Base-by-base conservation (phyloP, 2,113 vertebrate genomes). In the Cheirogaleus medius region DNA sequence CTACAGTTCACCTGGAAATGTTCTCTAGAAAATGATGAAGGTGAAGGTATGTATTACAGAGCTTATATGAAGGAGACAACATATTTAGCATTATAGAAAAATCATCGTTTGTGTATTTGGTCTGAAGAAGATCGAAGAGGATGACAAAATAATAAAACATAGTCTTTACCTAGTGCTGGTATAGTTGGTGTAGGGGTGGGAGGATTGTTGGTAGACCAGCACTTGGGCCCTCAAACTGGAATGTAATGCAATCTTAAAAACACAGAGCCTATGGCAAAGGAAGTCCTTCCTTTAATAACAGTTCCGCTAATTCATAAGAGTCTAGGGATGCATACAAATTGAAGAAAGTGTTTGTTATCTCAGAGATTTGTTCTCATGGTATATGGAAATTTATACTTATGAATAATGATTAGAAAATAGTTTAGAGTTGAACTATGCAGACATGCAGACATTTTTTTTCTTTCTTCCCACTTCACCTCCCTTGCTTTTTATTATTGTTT, bases 401-500 rank as follows among this genome's bases (percentile, higher is more conserved):
- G 13, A 47, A 56, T 89, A 84, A 76, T 15, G 44, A 69, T 64
- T 86, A 74, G 12, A 68, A 91, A 94, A 74, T 13, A 69, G 29
- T 32, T 32, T 78, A 11, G 37, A 52, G 3, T 63, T 93, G 27
- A 95, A 90, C 37, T 29, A 25, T 32, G 5, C 9, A 81, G 34
- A 76, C 6, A 25, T 32, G 5, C 9, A 81, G 34, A 76, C 6
- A 69, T 2, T 15, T 25, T 29, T 37, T 90, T 3, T 7, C 32
- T 13, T 4, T 4, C 15, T 9, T 32, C 37, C 29, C 5, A 8
- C 2, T 8, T 0, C 20, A 8, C 17, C 14, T 29, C 14, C 1
- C 71, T 89, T 81, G n/a, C 0, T 80, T 83, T 68, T 69, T 34
- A 49, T 47, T 91, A 34, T 95, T 94, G 29, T 74, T 95, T 91